Percentiles rank a stretch among this genome's conserved stretches.
Conservation (phyloP, 2,888 invertebrate genomes). For the Cataglyphis altisquamis region DNA sequence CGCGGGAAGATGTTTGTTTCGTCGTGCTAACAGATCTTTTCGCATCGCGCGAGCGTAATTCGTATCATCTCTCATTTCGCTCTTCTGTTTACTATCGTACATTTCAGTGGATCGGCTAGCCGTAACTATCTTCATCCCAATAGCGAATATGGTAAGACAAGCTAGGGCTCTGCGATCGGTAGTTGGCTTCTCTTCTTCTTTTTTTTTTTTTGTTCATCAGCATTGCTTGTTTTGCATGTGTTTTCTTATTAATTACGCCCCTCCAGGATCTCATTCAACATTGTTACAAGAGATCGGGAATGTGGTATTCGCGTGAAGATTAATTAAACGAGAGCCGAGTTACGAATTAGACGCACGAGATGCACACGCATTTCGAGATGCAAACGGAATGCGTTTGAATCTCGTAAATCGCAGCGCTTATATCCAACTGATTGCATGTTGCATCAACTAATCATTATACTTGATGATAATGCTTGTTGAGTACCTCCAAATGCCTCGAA, state of each 20-base stretch:
- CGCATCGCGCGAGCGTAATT: constrained; percentile 32
- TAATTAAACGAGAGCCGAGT: constrained; percentile 23
- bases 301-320: background rate
- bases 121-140: constrained; percentile 86
- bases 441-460: constrained; percentile 42
- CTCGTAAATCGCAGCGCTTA: constrained; percentile 3
- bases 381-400: constrained; percentile 28
- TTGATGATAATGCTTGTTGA: constrained; percentile 45
- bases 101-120: constrained; percentile 86
- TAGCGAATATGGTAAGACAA: constrained; percentile 86
- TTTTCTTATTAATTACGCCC: constrained; percentile 52
- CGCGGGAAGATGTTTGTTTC: constrained; percentile 37
- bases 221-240: constrained; percentile 68
- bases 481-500: constrained; percentile 19
- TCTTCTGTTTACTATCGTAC: constrained; percentile 84
- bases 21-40: constrained; percentile 27
- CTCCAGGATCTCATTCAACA: constrained; percentile 50
- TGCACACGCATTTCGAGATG: constrained; percentile 8
- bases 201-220: constrained; percentile 52
- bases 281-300: constrained; percentile 3
- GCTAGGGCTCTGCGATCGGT: constrained; percentile 78
- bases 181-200: constrained; percentile 67
- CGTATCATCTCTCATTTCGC: constrained; percentile 67
- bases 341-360: constrained; percentile 19
- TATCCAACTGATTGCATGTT: constrained; percentile 63